Evolutionary conservation across 2,113 vertebrate genomes (phyloP).

Genomic region (Phaethornis superciliosus): DNA sequence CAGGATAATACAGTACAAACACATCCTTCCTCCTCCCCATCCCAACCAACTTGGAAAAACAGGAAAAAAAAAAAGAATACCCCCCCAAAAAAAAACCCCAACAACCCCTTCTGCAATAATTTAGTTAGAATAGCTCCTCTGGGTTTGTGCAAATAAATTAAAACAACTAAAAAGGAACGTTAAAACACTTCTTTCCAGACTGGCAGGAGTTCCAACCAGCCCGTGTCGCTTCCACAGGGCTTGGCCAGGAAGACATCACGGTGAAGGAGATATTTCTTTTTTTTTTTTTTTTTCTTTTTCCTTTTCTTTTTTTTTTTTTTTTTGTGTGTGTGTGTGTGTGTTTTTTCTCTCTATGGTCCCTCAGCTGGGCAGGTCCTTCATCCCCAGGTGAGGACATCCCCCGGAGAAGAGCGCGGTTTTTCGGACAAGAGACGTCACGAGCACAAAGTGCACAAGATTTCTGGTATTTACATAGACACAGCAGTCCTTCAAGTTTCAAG

Average conservation of each 20-base stretch:
- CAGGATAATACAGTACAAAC: constrained; percentile 70
- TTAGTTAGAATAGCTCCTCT: constrained; percentile 85
- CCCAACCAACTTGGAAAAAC: constrained; percentile 80
- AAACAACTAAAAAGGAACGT: constrained; percentile 71
- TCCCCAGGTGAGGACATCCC: constrained; percentile 8
- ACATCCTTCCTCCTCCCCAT: constrained; percentile 63
- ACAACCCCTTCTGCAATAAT: constrained; percentile 77
- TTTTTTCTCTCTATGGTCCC: constrained; percentile 21
- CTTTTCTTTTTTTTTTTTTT: neutral
- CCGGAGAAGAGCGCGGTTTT: constrained; percentile 73
- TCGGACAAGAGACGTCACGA: constrained; percentile 90
- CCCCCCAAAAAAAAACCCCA: neutral
- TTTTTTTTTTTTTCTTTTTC: neutral
- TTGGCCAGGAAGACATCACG: constrained; percentile 48
- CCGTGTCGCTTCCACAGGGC: neutral
- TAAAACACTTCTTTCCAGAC: constrained; percentile 74
- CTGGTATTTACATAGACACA: constrained; percentile 96
- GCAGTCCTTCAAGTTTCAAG: constrained; percentile 99
- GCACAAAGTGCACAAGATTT: constrained; percentile 88
- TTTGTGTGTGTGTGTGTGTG: neutral
- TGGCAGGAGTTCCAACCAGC: constrained; percentile 66
- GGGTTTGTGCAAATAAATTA: constrained; percentile 88
- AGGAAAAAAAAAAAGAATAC: constrained; percentile 54
- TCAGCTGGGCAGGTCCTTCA: constrained; percentile 51
- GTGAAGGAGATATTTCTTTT: neutral